Evolutionary conservation across 2,113 vertebrate genomes (phyloP), one percentile per base, ranked within the genome.

Genomic region (Ailurus styani): DNA sequence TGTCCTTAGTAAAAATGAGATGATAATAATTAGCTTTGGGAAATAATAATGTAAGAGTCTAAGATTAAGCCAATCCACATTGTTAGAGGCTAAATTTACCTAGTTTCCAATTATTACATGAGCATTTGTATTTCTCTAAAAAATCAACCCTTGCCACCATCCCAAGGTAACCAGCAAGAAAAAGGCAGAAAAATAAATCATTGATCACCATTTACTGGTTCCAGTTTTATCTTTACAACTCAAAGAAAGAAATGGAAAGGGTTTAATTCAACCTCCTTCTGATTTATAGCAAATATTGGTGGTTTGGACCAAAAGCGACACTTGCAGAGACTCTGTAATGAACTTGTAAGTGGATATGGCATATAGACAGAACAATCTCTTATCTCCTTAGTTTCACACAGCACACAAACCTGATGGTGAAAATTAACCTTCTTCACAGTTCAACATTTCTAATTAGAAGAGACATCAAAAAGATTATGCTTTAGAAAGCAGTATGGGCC

Each of bases 401-500:
- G 37, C 82, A 91, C n/a, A 90, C 88, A 98, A 79, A 87, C 78
- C 72, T 94, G 86, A 81, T 79, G 72, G 78, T 90, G 68, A 89
- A 96, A 97, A 96, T 96, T 95, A 97, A 98, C 97, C 96, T 97
- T 87, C 96, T 87, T 75, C 45, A 68, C 37, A 95, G 93, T 95
- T 97, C 95, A 97, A 94, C 90, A 82, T 97, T 95, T 97, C 91
- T 97, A 97, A 98, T 97, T 96, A 98, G 96, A 95, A 97, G 92
- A 97, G 93, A 97, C 75, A 90, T 92, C 94, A 96, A 94, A 96
- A 81, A 93, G 86, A 93, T 93, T 45, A 86, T 95, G 62, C n/a
- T 95, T 95, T 70, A 75, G 62, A 97, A 94, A 91, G 93, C 82
- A 91, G 64, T 3, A 29, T 6, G 37, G 54, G 77, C 72, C 54